phyloP scores from a whole-genome alignment of 2,113 vertebrate genomes.

The Rhabdornis inornatus region DNA sequence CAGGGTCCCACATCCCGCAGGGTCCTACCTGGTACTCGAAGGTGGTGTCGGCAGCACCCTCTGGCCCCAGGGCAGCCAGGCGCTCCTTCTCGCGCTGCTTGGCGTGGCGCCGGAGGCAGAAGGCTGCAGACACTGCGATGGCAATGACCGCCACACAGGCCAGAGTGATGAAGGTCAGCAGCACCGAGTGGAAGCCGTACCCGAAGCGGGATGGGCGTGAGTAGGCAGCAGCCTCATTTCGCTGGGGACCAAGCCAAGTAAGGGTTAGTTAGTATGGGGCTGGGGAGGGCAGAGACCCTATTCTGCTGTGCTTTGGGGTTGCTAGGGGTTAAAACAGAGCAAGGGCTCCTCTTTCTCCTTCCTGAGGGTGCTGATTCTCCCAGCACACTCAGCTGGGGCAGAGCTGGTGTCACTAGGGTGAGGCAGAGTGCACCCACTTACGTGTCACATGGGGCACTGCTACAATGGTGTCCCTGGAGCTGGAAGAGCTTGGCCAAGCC shows the following conservation, averaged over 20 bases:
- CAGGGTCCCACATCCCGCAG: accelerated
- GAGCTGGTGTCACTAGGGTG: neutral
- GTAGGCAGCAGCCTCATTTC: slow-evolving; percentile 77
- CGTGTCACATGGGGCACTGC: accelerated
- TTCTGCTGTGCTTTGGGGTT: neutral
- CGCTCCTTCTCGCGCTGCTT: slow-evolving; percentile 87
- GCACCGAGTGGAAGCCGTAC: slow-evolving; percentile 80
- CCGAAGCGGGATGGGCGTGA: slow-evolving; percentile 74
- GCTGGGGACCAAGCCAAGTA: slow-evolving; percentile 47
- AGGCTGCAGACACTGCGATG: slow-evolving; percentile 77
- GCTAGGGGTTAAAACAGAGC: neutral
- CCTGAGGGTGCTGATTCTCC: neutral
- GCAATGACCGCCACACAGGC: slow-evolving; percentile 85
- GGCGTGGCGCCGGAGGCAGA: slow-evolving; percentile 86
- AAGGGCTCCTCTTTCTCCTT: neutral
- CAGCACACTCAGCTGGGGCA: neutral
- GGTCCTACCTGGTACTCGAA: slow-evolving; percentile 91
- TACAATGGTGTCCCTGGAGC: neutral
- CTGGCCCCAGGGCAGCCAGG: slow-evolving; percentile 85
- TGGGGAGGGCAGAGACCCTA: neutral
- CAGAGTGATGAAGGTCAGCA: slow-evolving; percentile 88
- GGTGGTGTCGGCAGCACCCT: slow-evolving; percentile 91
- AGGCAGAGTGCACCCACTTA: neutral
- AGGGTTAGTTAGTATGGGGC: neutral
- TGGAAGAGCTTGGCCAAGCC: neutral